Base-by-base conservation (phyloP, 2,888 invertebrate genomes). In the Desoria tigrina region DNA sequence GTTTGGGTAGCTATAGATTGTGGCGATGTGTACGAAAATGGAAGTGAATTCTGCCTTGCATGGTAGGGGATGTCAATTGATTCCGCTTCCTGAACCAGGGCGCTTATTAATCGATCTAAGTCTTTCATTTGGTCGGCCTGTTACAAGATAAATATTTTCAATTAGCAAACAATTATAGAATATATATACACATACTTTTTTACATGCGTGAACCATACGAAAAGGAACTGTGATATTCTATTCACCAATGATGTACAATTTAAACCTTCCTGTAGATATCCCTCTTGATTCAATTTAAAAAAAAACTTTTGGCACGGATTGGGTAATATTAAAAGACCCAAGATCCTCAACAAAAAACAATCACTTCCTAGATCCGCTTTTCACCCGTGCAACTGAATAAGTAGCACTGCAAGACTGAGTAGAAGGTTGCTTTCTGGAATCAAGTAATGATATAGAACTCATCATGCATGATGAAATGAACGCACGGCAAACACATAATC, bases 11-110 rank as follows among this genome's bases (percentile, higher is more conserved):
- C 58, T 27, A 51, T 57, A 50, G 51, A 49, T 39, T 64, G 37
- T 0, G 67, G 66, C 21, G 72, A 68, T 16, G 72, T 71, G 86
- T 94, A 94, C 65, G 90, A 90, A 82, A 93, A 93, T 70, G 94
- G 94, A 77, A 90, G 87, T 78, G 93, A 92, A 88, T 94, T 93
- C 77, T 90, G 88, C 78, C 93, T 86, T 78, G 93, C 92, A 88
- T 94, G 93, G 83, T 94, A 94, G 77, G 94, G 93, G 59, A 75
- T 72, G 64, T 76, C 76, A 53, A 76, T 76, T 18, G 72, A 72
- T 23, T 73, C 73, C 6, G 76, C 76, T 61, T 75, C 75, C 63
- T 73, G 71, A 42, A 76, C 69, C 32, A 76, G 59, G 23, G 75
- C 75, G 27, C 67, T 70, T 51, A 76, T 66, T 16, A 76, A 62